phyloP scores from a whole-genome alignment of 2,888 invertebrate genomes.

The Xylota sylvarum region DNA sequence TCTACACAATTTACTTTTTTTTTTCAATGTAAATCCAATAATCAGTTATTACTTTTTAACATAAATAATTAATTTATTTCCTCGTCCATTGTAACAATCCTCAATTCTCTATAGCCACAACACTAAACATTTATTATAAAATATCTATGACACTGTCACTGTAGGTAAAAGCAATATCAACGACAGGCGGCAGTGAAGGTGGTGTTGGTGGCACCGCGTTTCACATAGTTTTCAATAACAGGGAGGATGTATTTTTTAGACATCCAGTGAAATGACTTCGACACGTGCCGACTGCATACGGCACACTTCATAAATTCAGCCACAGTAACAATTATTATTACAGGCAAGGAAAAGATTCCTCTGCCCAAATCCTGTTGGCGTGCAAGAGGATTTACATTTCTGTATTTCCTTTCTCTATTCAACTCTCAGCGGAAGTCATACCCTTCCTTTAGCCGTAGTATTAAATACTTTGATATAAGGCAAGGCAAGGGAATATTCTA shows the following conservation, averaged over 20 bases:
- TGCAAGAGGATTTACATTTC: conserved; percentile 69
- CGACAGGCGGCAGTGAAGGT: conserved; percentile 14
- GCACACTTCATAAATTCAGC: conserved; percentile 76
- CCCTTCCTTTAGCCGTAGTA: conserved; percentile 58
- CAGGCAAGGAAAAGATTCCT: conserved; percentile 50
- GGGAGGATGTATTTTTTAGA: conserved; percentile 72
- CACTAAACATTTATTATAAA: conserved; percentile 40
- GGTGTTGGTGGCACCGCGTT: conserved; percentile 26
- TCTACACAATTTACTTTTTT: too few relatives aligned
- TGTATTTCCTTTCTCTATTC: conserved; percentile 60
- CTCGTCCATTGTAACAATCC: background rate
- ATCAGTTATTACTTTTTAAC: background rate
- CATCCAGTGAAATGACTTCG: conserved; percentile 73
- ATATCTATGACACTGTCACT: conserved; percentile 50
- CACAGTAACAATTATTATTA: conserved; percentile 72
- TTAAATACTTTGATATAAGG: conserved; percentile 47
- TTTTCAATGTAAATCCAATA: background rate
- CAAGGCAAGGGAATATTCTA: conserved; percentile 29
- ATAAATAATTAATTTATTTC: conserved; percentile 26
- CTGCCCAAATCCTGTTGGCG: conserved; percentile 61
- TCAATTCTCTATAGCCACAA: conserved; percentile 20
- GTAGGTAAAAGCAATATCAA: conserved; percentile 39
- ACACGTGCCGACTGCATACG: conserved; percentile 75
- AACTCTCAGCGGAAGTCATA: conserved; percentile 55
- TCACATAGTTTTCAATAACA: conserved; percentile 66